Conservation (phyloP, 2,888 invertebrate species). For the Itoplectis maculator region DNA sequence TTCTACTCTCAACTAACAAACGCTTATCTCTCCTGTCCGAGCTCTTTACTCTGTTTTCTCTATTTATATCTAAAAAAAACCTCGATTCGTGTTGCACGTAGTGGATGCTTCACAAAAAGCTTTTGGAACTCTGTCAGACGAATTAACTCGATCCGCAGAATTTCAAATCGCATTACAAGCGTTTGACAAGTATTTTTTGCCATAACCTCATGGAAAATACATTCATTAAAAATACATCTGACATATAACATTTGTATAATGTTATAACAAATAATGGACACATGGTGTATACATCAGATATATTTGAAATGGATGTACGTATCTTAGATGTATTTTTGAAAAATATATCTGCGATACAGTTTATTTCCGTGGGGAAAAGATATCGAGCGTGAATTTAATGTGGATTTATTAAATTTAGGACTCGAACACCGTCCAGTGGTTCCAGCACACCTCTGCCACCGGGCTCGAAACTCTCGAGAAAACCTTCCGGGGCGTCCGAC, state of each 20-base stretch:
- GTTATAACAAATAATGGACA: too few species aligned
- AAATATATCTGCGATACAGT: not conserved
- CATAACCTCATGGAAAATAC: too few species aligned
- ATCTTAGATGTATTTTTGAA: too few species aligned
- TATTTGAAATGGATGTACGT: too few species aligned
- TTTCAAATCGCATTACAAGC: constrained; percentile 34
- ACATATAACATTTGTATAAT: constrained; percentile 10
- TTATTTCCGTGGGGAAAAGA: not conserved
- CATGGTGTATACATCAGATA: too few species aligned
- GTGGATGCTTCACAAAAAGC: constrained; percentile 21
- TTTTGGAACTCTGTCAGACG: constrained; percentile 9
- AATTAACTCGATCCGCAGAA: constrained; percentile 22
- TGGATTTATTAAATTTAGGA: constrained; percentile 85
- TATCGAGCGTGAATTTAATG: constrained; percentile 47
- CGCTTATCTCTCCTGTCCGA: constrained; percentile 28
- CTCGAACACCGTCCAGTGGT: constrained; percentile 90
- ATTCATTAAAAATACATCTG: not conserved
- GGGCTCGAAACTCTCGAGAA: constrained; percentile 88
- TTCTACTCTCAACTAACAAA: constrained; percentile 43
- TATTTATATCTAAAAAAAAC: constrained; percentile 18
- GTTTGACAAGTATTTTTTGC: constrained; percentile 17
- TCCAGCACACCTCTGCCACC: constrained; percentile 90
- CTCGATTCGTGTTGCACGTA: constrained; percentile 25
- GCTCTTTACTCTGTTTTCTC: constrained; percentile 29
- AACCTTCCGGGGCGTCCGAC: constrained; percentile 90